Evolutionary conservation across 2,797 vertebrate species (phyloP).

Genomic region (Manis pentadactyla): DNA sequence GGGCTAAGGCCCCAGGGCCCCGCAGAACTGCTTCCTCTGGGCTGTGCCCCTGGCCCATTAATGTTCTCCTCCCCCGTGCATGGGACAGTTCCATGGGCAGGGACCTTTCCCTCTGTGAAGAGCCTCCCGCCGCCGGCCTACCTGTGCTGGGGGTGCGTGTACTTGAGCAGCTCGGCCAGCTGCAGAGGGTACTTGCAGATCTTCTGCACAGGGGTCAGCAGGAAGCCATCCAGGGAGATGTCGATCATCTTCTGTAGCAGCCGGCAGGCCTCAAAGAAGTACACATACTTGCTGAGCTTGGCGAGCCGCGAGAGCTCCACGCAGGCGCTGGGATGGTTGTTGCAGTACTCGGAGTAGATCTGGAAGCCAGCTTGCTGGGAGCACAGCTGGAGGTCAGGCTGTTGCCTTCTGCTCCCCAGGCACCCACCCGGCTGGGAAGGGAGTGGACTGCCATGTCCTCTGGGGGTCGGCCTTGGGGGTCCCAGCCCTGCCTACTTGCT

Average conservation of each 20-base stretch:
- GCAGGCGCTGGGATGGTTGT: conserved; percentile 97
- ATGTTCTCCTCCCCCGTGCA: neutral
- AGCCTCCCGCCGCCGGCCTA: neutral
- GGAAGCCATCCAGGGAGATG: conserved; percentile 96
- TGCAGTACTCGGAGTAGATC: conserved; percentile 99
- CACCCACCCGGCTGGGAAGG: neutral
- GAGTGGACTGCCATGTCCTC: neutral
- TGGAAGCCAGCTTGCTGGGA: conserved; percentile 96
- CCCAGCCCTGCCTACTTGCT: neutral
- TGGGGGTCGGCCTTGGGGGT: neutral
- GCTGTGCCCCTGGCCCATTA: too few species aligned
- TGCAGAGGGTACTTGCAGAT: conserved; percentile 99
- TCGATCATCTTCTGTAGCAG: conserved; percentile 98
- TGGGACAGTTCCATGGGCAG: neutral
- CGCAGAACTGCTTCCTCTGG: neutral
- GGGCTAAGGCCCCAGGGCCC: neutral
- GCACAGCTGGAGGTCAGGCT: conserved; percentile 26
- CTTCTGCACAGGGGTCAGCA: conserved; percentile 97
- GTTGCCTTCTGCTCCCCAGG: neutral
- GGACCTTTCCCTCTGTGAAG: neutral
- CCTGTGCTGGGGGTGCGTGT: conserved; percentile 97
- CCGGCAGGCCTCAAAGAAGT: conserved; percentile 98
- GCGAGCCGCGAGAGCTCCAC: conserved; percentile 94
- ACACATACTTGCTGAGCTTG: conserved; percentile 96
- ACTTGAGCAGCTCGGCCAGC: conserved; percentile 96